Conservation (phyloP, 2,888 invertebrate species). For the Aleiodes alternator region DNA sequence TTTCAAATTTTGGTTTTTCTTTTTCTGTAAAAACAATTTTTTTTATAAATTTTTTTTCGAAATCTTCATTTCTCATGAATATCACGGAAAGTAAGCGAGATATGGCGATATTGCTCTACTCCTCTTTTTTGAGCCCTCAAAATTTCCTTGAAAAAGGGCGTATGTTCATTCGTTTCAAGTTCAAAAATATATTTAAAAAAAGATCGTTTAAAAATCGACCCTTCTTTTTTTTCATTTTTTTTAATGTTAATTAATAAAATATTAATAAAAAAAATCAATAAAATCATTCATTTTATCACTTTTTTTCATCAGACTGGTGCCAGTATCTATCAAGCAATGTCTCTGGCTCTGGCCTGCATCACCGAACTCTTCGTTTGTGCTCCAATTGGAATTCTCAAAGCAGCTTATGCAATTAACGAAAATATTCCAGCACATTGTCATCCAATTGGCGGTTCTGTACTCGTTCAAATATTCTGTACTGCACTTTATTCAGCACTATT, state of each 20-base stretch:
- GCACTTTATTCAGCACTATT: slow-evolving; percentile 81
- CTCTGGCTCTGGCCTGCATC: slow-evolving; percentile 83
- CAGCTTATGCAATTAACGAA: slow-evolving; percentile 80
- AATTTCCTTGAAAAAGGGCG: no score
- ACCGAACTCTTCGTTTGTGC: slow-evolving; percentile 83
- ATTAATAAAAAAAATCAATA: background rate
- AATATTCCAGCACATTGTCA: slow-evolving; percentile 83
- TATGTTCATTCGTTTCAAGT: no score
- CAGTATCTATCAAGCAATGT: slow-evolving; percentile 89
- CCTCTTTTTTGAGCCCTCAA: no score
- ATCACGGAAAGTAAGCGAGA: no score
- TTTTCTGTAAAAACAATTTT: no score
- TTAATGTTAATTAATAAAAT: background rate
- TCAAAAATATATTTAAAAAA: no score
- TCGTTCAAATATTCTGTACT: slow-evolving; percentile 80
- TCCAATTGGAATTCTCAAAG: slow-evolving; percentile 78
- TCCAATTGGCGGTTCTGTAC: slow-evolving; percentile 83
- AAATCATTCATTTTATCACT: slow-evolving; percentile 56
- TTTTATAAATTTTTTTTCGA: no score
- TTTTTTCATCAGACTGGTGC: slow-evolving; percentile 79
- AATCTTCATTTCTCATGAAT: no score
- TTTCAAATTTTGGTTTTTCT: no score
- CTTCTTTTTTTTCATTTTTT: no score
- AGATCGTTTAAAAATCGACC: no score
- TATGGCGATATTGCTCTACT: no score